Evolutionary conservation across 2,888 invertebrate species (phyloP), one percentile per base, ranked within the genome.

Genomic region (Tachina lurida): DNA sequence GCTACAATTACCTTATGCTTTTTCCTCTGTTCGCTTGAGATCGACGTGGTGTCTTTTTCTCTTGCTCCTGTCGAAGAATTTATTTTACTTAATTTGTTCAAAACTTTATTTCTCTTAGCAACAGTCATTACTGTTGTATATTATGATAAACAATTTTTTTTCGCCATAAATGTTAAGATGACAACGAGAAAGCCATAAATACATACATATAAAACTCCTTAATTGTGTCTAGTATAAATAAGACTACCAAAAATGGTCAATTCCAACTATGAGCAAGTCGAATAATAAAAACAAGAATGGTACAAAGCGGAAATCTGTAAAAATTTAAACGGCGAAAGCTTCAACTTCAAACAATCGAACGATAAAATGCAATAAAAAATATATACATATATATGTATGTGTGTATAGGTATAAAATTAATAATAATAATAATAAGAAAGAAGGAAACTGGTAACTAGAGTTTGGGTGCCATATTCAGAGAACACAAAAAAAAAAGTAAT

Each of bases 231-330:
- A 22, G 58, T 47, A 62, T n/a, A 12, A 31, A 31, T 22, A 71
- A 75, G 54, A 49, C 81, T 67, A 45, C 49, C 71, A 45, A 79
- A 86, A 86, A 73, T 86, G 85, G 83, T 39, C 71, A 78, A n/a
- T 58, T 65, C 39, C 74, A 79, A 76, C 67, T 22, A 58, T 22
- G 41, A 65, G 58, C 62, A 19, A 58, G 13, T 19, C 17, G 39
- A 52, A 39, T 68, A 70, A 17, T 45, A 41, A n/a, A 65, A 80
- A 70, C 31, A 54, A 41, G 19, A 65, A 80, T 39, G 22, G 13
- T 39, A 63, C 49, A 68, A 71, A 74, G 60, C 76, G 71, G 43
- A 39, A 79, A 47, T 76, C 62, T 22, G 43, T 74, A 73, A 31
- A 81, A 56, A 39, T n/a, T 54, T 7, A 17, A 49, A 56, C n/a